These are phyloP conservation scores for Grallaria varia DNA, from an alignment of 2,113 vertebrate species.

Conservation along the genomic window DNA sequence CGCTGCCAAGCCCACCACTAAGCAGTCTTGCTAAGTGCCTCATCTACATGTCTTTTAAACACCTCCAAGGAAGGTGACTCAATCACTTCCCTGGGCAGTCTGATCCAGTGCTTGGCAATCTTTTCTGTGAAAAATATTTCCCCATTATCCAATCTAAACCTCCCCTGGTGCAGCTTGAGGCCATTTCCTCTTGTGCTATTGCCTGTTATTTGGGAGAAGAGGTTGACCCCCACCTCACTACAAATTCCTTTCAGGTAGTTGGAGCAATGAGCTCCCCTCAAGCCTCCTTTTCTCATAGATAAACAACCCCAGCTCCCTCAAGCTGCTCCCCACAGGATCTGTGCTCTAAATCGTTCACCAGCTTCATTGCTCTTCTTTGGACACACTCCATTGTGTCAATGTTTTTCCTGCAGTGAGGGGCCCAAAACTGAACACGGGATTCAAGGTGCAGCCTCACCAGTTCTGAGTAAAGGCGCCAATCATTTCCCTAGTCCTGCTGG, in stretches of 20 bases:
- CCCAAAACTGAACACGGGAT: not conserved
- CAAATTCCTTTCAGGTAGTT: not conserved
- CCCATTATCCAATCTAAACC: not conserved
- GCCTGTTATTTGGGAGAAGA: accelerated
- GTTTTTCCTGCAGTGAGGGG: not conserved
- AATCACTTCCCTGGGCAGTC: not conserved
- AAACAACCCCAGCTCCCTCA: not conserved
- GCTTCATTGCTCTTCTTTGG: not conserved
- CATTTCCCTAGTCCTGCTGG: not conserved
- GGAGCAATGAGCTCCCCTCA: too few species aligned
- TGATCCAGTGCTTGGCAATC: not conserved
- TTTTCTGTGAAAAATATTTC: not conserved
- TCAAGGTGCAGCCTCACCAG: accelerated
- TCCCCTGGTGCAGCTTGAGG: not conserved
- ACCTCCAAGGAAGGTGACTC: not conserved
- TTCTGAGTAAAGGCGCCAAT: not conserved
- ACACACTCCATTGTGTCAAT: accelerated
- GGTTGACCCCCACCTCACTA: not conserved
- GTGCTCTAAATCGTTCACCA: not conserved
- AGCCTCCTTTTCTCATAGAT: not conserved
- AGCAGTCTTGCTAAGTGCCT: not conserved
- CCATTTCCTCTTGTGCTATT: not conserved
- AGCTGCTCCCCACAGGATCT: not conserved
- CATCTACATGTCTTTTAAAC: not conserved
- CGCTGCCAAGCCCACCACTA: not conserved